These are phyloP conservation scores for Sprattus sprattus DNA, from an alignment of 2,113 vertebrate species.

Conservation along the genomic window DNA sequence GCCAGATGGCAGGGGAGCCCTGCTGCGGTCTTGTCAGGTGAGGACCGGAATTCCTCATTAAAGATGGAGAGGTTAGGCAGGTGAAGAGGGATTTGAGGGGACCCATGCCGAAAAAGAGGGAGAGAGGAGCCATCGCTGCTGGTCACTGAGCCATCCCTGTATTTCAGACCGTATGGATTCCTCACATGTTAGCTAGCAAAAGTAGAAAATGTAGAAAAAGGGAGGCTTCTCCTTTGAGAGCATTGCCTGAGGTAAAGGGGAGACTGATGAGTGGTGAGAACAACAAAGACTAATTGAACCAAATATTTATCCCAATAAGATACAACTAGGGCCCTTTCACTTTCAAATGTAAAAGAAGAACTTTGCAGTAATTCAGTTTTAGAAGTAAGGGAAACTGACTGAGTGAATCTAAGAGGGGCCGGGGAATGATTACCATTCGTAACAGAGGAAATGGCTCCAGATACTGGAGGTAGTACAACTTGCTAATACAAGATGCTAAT, in stretches of 20 bases:
- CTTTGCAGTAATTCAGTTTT: not conserved
- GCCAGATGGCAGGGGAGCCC: conserved; percentile 53
- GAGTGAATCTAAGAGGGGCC: not conserved
- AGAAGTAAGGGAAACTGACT: not conserved
- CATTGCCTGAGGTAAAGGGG: not conserved
- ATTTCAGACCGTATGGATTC: not conserved
- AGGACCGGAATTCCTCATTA: conserved; percentile 52
- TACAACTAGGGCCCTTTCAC: not conserved
- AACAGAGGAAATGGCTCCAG: not conserved
- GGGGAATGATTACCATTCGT: not conserved
- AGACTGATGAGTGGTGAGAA: not conserved
- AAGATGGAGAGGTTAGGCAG: conserved; percentile 28
- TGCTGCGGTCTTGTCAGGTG: conserved; percentile 50
- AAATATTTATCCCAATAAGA: not conserved
- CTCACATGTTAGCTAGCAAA: not conserved
- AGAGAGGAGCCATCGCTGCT: not conserved
- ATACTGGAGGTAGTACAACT: not conserved
- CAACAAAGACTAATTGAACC: not conserved
- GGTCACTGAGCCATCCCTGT: conserved; percentile 1
- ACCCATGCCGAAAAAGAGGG: not conserved
- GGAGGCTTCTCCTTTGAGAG: not conserved
- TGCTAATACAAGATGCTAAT: conserved; percentile 7
- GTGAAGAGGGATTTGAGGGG: not conserved
- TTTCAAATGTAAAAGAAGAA: not conserved
- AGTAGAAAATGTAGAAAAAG: not conserved